A percentile compares a stretch with the other conserved stretches of the same genome.
Evolutionary conservation across 2,888 invertebrate genomes (phyloP).

Genomic region (Hanleya hanleyi): DNA sequence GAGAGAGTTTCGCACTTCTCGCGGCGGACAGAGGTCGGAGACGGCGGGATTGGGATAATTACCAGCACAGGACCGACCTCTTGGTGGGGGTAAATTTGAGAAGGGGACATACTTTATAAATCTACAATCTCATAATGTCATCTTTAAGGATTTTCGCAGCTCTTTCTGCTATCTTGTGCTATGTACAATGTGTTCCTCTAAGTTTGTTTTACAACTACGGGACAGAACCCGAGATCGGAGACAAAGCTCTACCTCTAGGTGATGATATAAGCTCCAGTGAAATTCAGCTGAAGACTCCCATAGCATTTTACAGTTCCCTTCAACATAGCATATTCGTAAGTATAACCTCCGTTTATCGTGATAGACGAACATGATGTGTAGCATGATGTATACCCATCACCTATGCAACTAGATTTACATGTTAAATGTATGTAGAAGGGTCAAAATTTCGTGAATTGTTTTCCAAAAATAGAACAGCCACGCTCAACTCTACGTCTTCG

Average conservation of each 20-base stretch:
- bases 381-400: too few species aligned
- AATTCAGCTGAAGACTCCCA: background rate
- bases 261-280: slow-evolving; percentile 1
- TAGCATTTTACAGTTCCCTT: background rate
- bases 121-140: background rate
- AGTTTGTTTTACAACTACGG: slow-evolving; percentile 3
- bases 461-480: too few species aligned
- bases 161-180: background rate
- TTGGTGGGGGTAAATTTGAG: background rate
- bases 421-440: too few species aligned
- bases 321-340: background rate
- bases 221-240: background rate
- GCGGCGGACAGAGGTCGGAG: too few species aligned
- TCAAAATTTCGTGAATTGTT: too few species aligned
- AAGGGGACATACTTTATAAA: background rate
- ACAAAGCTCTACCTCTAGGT: background rate
- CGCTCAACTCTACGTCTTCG: too few species aligned
- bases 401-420: too few species aligned
- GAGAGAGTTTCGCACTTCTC: too few species aligned
- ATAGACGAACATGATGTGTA: too few species aligned
- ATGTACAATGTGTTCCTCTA: background rate
- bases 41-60: too few species aligned
- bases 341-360: too few species aligned
- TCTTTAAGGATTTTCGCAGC: background rate
- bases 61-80: too few species aligned